A percentile compares a stretch with the other conserved stretches of the same genome.
Evolutionary conservation across 2,888 invertebrate genomes (phyloP).

Genomic region (Alsophila aescularia): DNA sequence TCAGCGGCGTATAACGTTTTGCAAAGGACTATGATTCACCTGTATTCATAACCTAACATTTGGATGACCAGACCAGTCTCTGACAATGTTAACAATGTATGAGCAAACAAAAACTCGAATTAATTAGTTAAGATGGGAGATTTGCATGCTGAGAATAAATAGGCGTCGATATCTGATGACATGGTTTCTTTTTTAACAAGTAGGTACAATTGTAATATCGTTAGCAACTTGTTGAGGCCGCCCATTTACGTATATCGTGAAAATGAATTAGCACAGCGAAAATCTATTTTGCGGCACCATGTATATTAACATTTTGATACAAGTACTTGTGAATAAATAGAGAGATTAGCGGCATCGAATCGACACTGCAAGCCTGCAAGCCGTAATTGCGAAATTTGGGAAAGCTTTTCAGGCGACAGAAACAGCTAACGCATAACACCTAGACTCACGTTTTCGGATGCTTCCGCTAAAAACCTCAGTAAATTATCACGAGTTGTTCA

Average conservation of each 20-base stretch:
- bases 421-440: slow-evolving; percentile 23
- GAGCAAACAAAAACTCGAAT: neutral
- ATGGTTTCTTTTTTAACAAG: too few species aligned
- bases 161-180: neutral
- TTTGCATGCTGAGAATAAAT: neutral
- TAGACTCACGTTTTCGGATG: slow-evolving; percentile 44
- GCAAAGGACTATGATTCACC: slow-evolving; percentile 29
- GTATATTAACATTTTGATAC: too few species aligned
- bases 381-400: slow-evolving; percentile 38
- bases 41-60: slow-evolving; percentile 31
- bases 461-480: slow-evolving; percentile 1
- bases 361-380: too few species aligned
- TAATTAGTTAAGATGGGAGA: neutral
- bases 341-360: slow-evolving; percentile 67
- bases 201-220: too few species aligned
- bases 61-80: neutral
- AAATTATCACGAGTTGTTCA: slow-evolving; percentile 24
- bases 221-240: neutral
- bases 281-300: neutral
- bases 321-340: slow-evolving; percentile 44
- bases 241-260: neutral
- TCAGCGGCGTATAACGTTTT: neutral
- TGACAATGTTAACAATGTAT: neutral
- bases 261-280: neutral
- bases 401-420: slow-evolving; percentile 43